phyloP scores from a whole-genome alignment of 1,140 invertebrate species.

The Zophobas atratus region DNA sequence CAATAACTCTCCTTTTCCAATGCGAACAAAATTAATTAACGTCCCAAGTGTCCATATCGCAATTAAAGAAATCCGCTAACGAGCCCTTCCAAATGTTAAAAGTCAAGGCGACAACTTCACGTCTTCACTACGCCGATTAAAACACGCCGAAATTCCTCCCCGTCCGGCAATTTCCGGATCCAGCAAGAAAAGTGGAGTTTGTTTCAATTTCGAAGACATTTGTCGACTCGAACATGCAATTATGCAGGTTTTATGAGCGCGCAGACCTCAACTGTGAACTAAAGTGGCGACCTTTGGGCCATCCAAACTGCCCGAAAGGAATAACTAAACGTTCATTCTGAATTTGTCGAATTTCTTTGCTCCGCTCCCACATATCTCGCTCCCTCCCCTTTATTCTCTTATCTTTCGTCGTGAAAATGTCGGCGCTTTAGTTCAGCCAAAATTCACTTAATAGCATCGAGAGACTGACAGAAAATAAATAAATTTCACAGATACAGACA shows the following conservation, averaged over 20 bases:
- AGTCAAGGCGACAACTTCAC: not conserved
- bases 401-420: not conserved
- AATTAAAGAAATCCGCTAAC: not conserved
- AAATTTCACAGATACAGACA: not conserved
- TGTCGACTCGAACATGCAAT: slow-evolving; percentile 2
- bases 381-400: not conserved
- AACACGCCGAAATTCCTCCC: not conserved
- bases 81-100: not conserved
- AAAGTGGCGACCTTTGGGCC: not conserved
- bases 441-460: not conserved
- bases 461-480: not conserved
- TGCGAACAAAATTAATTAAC: not conserved
- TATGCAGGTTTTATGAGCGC: slow-evolving; percentile 3
- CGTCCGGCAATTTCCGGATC: slow-evolving; percentile 5
- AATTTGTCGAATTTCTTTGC: not conserved
- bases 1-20: not conserved
- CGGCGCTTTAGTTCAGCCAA: not conserved
- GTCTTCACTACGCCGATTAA: not conserved
- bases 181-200: not conserved
- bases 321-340: not conserved
- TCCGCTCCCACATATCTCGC: not conserved
- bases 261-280: not conserved
- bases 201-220: slow-evolving; percentile 6
- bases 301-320: slow-evolving; percentile 5
- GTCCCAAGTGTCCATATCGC: not conserved